Base-by-base conservation (phyloP, 2,888 invertebrate genomes). In the Cryptus armator region DNA sequence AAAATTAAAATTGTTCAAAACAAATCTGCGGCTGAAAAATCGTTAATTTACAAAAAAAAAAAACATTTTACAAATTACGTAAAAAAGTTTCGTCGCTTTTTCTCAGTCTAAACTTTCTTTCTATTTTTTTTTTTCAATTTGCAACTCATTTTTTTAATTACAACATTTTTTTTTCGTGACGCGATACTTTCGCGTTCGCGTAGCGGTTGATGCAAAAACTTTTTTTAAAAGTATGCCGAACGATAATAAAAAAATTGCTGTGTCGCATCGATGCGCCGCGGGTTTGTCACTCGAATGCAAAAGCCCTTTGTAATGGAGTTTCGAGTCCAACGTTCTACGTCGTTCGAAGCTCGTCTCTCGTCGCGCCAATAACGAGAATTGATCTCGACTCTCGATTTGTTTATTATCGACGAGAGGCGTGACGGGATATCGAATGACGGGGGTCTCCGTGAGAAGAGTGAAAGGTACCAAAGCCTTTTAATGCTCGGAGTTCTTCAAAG, bases 381-480 rank as follows among this genome's bases (percentile, higher is more conserved):
- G 48, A 86, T 88, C 85, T n/a, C 84, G 83, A 53, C 56, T 64
- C 48, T 56, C 56, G 86, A 81, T 71, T 72, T 89, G 87, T 90
- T 90, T 90, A 89, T 86, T 75, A 86, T 81, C 64, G 75, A 64
- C 76, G 76, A 12, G 19, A 77, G 75, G 76, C 88, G 89, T 89
- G 89, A 88, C 83, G 76, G 48, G 72, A 86, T 89, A 83, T 90
- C 89, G 77, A 75, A 80, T 90, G 88, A 88, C 89, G 56, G 76
- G 68, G 82, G 44, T 46, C 32, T 37, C 24, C 43, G 37, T 53
- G 19, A 51, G 75, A 81, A 68, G 83, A 68, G 29, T 37, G 53
- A 74, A 64, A 51, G 72, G 67, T 71, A 32, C 48, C 62, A 16
- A 71, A 64, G 53, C 46, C 59, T 48, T 78, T 32, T 14, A 59